phyloP scores from a whole-genome alignment of 2,113 vertebrate genomes.

The Rhea americana region DNA sequence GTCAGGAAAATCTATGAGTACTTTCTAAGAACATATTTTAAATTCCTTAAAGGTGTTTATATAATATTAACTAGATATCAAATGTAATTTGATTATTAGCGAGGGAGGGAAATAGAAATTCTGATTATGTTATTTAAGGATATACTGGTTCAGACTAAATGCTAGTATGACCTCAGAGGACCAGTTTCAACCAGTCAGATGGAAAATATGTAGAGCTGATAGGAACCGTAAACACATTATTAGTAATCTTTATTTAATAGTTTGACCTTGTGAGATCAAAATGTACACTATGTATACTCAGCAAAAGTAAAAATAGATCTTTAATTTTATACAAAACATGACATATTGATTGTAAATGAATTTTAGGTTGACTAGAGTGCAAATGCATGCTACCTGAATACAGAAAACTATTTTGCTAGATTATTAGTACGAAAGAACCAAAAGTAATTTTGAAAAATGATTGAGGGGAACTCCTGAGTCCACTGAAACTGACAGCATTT shows the following conservation, averaged over 20 bases:
- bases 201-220: not conserved
- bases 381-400: not conserved
- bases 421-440: not conserved
- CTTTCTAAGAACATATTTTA: not conserved
- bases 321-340: not conserved
- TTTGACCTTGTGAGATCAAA: not conserved
- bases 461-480: not conserved
- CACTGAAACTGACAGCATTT: not conserved
- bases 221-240: not conserved
- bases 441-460: not conserved
- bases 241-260: not conserved
- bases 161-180: not conserved
- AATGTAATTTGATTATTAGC: not conserved
- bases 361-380: not conserved
- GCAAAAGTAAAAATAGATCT: not conserved
- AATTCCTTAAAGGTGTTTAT: conserved; percentile 1
- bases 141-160: not conserved
- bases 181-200: not conserved
- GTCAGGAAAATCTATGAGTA: not conserved
- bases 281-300: not conserved
- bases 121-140: not conserved
- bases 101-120: not conserved
- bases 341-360: not conserved
- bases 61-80: not conserved
- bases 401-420: not conserved